A percentile compares a stretch with the other conserved stretches of the same genome.
phyloP scores from a whole-genome alignment of 2,113 vertebrate species.

The Apteryx owenii region DNA sequence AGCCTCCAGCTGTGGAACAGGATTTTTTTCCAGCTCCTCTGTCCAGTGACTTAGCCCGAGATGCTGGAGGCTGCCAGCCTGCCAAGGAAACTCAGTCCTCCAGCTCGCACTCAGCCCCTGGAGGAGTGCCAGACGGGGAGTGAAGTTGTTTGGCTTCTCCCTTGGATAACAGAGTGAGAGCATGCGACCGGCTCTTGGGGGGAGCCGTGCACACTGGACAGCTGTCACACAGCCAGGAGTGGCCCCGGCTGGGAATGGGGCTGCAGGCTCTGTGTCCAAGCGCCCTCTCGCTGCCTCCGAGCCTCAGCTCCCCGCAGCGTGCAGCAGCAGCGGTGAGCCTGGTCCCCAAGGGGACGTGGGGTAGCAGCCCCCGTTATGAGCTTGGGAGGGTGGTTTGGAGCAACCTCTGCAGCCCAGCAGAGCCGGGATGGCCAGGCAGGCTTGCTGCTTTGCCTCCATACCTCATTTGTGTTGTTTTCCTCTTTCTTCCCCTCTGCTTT shows the following conservation, averaged over 20 bases:
- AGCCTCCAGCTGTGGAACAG: background rate
- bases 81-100: background rate
- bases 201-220: background rate
- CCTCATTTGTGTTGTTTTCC: constrained; percentile 34
- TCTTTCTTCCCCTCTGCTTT: constrained; percentile 30
- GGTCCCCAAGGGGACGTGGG: background rate
- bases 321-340: background rate
- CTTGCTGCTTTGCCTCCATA: background rate
- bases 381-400: background rate
- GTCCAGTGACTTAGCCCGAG: background rate
- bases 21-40: background rate
- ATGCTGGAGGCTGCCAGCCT: background rate
- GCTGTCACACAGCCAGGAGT: background rate
- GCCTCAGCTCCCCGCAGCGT: background rate
- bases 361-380: background rate
- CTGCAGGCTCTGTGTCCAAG: background rate
- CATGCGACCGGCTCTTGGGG: no score
- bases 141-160: background rate
- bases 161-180: background rate
- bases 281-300: background rate
- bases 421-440: background rate
- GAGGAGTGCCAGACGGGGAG: background rate
- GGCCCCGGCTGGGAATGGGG: background rate
- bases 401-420: no score
- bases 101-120: background rate